Evolutionary conservation across 1,140 invertebrate genomes (phyloP), one percentile per base, ranked within the genome.

Genomic region (Drosophila yakuba): DNA sequence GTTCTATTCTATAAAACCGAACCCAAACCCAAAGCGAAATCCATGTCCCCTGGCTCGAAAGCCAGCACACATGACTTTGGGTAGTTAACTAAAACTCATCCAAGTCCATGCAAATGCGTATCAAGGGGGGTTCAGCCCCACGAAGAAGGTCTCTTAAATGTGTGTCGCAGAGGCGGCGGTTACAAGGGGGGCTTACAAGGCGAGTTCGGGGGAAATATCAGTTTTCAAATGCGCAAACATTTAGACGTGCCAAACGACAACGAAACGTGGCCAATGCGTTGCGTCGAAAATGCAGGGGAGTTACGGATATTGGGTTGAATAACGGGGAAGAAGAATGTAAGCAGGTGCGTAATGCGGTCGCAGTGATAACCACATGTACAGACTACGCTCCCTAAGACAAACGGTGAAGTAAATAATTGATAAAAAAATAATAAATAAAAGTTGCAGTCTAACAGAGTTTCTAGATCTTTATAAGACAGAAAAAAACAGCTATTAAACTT

Each of bases 211-310:
- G 51, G 39, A 48, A 56, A 58, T 78, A 81, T 81, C 78, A 78
- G 41, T 73, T 81, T 81, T 77, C 78, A 67, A 81, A 81, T 73
- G 56, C 36, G 73, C 66, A 73, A 78, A 78, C 79, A 66, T 76
- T 80, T 54, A 63, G 71, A 71, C 64, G 45, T 54, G 60, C 23
- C 56, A 64, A 80, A 80, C 36, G 20, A 47, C 35, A 45, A 23
- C 35, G 44, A 15, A 58, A 43, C 36, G 48, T 43, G 59, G 59
- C 51, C 36, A 44, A 54, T 43, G 38, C 36, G 48, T 14, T 51
- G 58, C 35, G 17, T 38, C 17, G 39, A 20, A 59, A 39, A 14
- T 35, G 3, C 35, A 7, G 5, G 10, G 2, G 12, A 11, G 20
- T 55, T 17, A 20, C 51, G n/a, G 38, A 14, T 8, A 38, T n/a